A percentile compares a stretch with the other conserved stretches of the same genome.
phyloP scores from a whole-genome alignment of 1,140 invertebrate species.

The Scaptodrosophila lebanonensis region DNA sequence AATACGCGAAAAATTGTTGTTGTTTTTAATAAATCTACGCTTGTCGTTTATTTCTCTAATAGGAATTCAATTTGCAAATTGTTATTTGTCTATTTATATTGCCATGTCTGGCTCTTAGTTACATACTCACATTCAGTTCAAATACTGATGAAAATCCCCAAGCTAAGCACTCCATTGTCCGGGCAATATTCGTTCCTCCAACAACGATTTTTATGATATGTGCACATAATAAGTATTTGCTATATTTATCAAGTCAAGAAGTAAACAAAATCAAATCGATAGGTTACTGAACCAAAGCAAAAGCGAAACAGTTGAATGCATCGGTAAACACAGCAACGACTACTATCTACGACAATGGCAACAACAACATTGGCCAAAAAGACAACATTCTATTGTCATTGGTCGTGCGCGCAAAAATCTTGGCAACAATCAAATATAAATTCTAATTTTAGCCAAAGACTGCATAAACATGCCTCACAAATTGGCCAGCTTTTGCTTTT shows the following conservation, averaged over 20 bases:
- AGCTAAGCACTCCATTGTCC: no score
- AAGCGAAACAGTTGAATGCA: conserved; percentile 21
- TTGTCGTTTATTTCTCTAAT: no score
- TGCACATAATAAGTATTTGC: conserved; percentile 3
- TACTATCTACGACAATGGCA: background rate
- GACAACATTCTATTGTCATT: no score
- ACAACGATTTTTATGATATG: conserved; percentile 1
- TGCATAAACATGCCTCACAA: conserved; percentile 20
- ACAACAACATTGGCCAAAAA: conserved; percentile 8
- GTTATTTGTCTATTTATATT: no score
- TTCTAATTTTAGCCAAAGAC: conserved; percentile 51
- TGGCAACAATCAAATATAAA: conserved; percentile 36
- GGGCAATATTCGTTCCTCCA: conserved; percentile 10
- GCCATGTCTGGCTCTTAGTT: no score
- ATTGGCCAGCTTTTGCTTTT: no score
- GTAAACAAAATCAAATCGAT: conserved; percentile 54
- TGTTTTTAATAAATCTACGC: no score
- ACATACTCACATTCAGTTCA: no score
- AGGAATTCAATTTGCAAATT: no score
- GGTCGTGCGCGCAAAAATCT: conserved; percentile 27
- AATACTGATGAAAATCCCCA: no score
- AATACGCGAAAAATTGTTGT: no score
- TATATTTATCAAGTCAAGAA: conserved; percentile 15
- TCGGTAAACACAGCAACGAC: background rate
- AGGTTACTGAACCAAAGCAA: conserved; percentile 56